A percentile compares a stretch with the other conserved stretches of the same genome.
Conservation (phyloP, 1,140 invertebrate species). For the Papilio polyxenes region DNA sequence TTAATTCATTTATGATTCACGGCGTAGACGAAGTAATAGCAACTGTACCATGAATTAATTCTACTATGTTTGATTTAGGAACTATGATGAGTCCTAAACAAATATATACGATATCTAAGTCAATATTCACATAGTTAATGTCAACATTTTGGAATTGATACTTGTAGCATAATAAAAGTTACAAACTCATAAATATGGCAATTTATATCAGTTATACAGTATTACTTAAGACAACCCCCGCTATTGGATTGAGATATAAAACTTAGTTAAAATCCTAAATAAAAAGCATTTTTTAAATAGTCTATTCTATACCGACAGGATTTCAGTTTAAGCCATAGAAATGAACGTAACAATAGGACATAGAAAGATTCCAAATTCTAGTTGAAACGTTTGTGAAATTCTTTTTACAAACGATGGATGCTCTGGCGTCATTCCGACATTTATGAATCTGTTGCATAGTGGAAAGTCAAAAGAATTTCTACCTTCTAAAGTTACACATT, state of each 20-base stretch:
- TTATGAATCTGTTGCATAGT: constrained; percentile 31
- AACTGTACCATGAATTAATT: neutral
- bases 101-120: neutral
- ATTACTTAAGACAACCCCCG: neutral
- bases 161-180: too few relatives aligned
- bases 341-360: constrained; percentile 13
- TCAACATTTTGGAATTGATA: too few relatives aligned
- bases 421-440: constrained; percentile 22
- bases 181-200: too few relatives aligned
- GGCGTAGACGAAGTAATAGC: too few relatives aligned
- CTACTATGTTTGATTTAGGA: neutral
- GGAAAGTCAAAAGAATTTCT: constrained; percentile 18
- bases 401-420: constrained; percentile 33
- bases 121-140: neutral
- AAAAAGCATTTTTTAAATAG: neutral
- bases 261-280: neutral
- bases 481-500: neutral
- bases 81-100: neutral
- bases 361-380: constrained; percentile 24
- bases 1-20: neutral
- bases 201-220: too few relatives aligned
- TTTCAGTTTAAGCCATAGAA: constrained; percentile 3
- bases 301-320: neutral
- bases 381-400: constrained; percentile 32
- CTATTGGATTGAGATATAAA: neutral